Base-by-base conservation (phyloP, 1,140 invertebrate genomes). In the Drosophila saltans region DNA sequence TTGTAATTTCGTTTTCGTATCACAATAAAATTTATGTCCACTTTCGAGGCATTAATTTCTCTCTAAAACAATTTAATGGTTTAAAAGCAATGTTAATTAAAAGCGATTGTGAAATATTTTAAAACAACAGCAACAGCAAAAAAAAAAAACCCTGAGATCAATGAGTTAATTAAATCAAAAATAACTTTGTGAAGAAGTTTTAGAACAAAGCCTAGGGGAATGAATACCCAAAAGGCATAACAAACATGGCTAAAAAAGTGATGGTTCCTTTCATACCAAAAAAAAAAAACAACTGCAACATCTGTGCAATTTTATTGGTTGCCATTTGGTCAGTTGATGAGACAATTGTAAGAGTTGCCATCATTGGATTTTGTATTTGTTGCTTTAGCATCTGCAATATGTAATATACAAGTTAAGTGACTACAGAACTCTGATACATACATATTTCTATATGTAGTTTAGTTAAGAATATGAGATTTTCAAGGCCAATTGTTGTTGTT, bases 381-480 rank as follows among this genome's bases (percentile, higher is more conserved):
- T 30, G 28, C 41, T 60, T 69, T 76, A 76, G 74, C 74, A 75
- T 76, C 74, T 75, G 73, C 73, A 76, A 75, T 63, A 75, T 76
- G 74, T 76, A 76, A 76, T 66, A 76, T 66, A 36, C 43, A 66
- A 61, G 41, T 16, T 24, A 48, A 6, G 40, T 63, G 4, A 39
- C 60, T 56, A 56, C 60, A 61, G 16, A 16, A 67, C 74, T 77
- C 60, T 65, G 76, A 77, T 36, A 36, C 6, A 36, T 36, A 36
- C 6, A 36, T 36, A 36, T 36, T 6, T 36, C 3, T 52, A 43
- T 43, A 43, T 43, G 5, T 43, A 52, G 45, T 40, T 67, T 71
- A 75, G 66, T 69, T 72, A 77, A 36, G 73, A 77, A 77, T 77
- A 77, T 77, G 69, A 61, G 66, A 77, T 77, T 77, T 77, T 77